Evolutionary conservation across 2,797 vertebrate genomes (phyloP).

Genomic region (Lacerta agilis): DNA sequence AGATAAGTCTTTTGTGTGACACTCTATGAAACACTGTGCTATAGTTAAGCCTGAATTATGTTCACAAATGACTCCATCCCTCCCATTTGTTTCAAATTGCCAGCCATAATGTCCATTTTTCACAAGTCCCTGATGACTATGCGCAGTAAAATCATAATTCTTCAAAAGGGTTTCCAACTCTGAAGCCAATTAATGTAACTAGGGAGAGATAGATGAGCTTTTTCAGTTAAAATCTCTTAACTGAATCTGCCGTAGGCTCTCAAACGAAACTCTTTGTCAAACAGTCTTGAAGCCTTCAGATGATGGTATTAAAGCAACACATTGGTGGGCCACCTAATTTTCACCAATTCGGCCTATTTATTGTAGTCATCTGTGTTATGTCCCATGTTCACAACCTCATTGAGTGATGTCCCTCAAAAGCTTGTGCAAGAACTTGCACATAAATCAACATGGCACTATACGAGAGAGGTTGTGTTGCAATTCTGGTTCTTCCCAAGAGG

Average conservation of each 20-base stretch:
- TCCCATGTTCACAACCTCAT: not conserved
- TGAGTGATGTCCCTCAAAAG: not conserved
- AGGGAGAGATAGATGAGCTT: not conserved
- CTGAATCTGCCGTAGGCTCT: not conserved
- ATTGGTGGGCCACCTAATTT: too few relatives aligned
- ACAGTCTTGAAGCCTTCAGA: not conserved
- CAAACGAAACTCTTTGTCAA: too few relatives aligned
- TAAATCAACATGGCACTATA: not conserved
- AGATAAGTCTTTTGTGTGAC: not conserved
- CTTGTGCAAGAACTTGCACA: too few relatives aligned
- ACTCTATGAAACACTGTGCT: not conserved
- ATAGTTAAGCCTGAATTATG: not conserved
- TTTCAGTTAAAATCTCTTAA: not conserved
- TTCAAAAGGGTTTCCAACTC: not conserved
- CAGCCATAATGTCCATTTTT: slow-evolving; percentile 2
- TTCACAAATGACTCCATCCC: not conserved
- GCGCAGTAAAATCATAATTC: not conserved
- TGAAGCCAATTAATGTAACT: not conserved
- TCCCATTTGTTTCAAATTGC: not conserved
- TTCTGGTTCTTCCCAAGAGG: not conserved
- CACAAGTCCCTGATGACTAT: not conserved
- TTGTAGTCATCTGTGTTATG: not conserved
- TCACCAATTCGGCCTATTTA: too few relatives aligned
- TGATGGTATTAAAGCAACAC: not conserved
- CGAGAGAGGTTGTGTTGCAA: not conserved